Conservation (phyloP, 2,113 vertebrate genomes). For the Telmatochromis brachygnathus region DNA sequence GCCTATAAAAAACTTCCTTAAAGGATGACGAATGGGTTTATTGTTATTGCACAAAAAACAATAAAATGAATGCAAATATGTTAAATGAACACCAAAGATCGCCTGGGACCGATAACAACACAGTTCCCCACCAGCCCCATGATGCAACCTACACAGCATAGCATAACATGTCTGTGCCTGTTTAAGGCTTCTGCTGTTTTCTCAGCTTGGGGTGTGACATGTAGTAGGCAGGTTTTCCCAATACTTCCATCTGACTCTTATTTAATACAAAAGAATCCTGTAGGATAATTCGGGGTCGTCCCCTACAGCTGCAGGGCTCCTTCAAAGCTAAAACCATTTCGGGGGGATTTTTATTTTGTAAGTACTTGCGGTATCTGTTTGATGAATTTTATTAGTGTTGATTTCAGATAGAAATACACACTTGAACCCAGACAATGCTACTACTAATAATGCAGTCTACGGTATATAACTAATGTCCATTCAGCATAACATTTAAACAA, state of each 20-base stretch:
- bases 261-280: background rate
- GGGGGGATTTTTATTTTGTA: background rate
- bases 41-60: background rate
- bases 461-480: background rate
- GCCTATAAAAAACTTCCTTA: background rate
- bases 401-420: background rate
- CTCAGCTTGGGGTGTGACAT: background rate
- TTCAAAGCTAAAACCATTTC: background rate
- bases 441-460: background rate
- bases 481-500: background rate
- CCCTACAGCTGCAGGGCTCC: background rate
- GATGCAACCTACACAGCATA: background rate
- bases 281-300: background rate
- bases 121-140: background rate
- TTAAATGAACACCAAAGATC: background rate
- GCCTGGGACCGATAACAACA: background rate
- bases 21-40: background rate
- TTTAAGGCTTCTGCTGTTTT: background rate
- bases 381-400: background rate
- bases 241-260: background rate
- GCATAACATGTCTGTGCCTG: slow-evolving; percentile 1
- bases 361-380: background rate
- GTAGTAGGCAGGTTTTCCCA: background rate
- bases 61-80: background rate
- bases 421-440: background rate